Base-by-base conservation (phyloP, 2,797 vertebrate species). In the Clarias laeviceps region DNA sequence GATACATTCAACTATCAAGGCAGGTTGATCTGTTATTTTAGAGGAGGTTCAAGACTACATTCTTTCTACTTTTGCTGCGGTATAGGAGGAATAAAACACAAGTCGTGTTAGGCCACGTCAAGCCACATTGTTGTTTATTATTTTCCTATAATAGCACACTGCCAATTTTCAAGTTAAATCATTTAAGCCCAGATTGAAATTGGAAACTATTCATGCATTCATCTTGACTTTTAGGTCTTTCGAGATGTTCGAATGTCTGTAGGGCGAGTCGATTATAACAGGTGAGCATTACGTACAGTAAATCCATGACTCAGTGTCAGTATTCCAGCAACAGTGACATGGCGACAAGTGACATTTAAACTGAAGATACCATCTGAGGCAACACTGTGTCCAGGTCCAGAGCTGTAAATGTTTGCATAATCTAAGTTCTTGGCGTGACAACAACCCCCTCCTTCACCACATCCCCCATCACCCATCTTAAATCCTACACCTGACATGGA, bases 401-500 rank as follows among this genome's bases (percentile, higher is more conserved):
- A n/a, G 73, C 45, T 80, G 7, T 50, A 77, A 82, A 86, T 82
- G 81, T 80, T 88, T 57, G 80, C 79, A 82, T 87, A 80, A 29
- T 61, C 62, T 37, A 78, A 70, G 85, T 88, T 87, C 85, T 79
- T 86, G 85, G 82, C 78, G 9, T 37, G 82, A 22, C 11, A 37
- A 87, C 40, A 61, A 3, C 2, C 34, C 34, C 32, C 64, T 24
- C 64, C 64, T 15, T 66, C 34, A 8, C 29, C 24, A 78, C 80
- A 83, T 78, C 37, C 45, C 29, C 15, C 77, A 6, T 66, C n/a
- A 22, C 59, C 2, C 22, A 11, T 24, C 40, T 83, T 62, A 65
- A 56, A 82, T 82, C 82, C 84, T 72, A 84, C 86, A 78, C 79
- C 83, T 88, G 82, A 86, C 61, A 54, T 29, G 7, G n/a, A 45